Evolutionary conservation across 37 sponge, comb jelly and placozoan species (phyloP).

Genomic region (Chondrilla cf. caribensis): DNA sequence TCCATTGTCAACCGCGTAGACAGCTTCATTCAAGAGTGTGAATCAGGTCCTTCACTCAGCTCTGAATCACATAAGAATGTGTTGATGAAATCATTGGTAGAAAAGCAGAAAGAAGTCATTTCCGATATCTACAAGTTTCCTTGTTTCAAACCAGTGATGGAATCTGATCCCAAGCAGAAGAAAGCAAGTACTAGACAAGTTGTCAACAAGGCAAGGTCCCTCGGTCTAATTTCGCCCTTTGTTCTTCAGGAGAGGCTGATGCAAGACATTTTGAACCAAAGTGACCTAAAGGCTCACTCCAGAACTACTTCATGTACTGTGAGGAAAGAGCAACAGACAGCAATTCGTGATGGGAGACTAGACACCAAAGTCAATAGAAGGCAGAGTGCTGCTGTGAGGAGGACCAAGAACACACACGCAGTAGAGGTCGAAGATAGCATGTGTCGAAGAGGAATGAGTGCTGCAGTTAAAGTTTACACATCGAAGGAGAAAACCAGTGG

Average conservation of each 20-base stretch:
- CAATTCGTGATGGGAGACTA: too few species aligned
- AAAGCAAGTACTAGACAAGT: background rate
- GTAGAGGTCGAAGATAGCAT: too few species aligned
- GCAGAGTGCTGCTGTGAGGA: constrained; percentile 6
- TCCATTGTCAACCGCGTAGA: background rate
- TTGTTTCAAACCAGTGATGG: background rate
- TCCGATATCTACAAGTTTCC: constrained; percentile 1
- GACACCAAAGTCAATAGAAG: background rate
- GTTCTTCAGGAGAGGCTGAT: background rate
- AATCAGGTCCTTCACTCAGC: constrained; percentile 5
- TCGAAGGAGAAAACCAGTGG: background rate
- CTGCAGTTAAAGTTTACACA: constrained; percentile 13
- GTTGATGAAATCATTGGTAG: background rate
- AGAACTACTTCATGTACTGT: too few species aligned
- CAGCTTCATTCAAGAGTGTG: constrained; percentile 11
- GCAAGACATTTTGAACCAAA: background rate
- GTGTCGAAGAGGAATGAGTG: background rate
- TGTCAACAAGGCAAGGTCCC: constrained; percentile 10
- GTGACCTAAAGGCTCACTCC: background rate
- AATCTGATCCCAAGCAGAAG: too few species aligned
- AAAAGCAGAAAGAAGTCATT: background rate
- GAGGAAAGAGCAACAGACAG: too few species aligned
- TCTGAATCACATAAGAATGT: background rate
- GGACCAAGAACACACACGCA: background rate
- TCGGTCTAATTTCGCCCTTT: background rate